A percentile compares a stretch with the other conserved stretches of the same genome.
These are phyloP conservation scores for Saguinus midas DNA, from an alignment of 2,113 vertebrate species.

Conservation along the genomic window DNA sequence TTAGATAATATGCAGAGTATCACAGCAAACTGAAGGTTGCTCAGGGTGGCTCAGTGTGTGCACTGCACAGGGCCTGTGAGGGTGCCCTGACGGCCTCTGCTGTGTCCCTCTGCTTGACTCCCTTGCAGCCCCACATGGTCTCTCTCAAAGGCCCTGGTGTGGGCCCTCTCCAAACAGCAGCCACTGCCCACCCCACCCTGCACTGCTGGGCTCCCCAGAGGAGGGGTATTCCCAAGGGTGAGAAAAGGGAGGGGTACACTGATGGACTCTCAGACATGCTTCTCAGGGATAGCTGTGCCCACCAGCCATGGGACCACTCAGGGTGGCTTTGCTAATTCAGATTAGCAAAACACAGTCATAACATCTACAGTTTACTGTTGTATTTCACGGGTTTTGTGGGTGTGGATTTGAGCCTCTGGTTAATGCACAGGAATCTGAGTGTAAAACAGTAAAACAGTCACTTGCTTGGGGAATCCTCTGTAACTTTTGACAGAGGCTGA, in stretches of 20 bases:
- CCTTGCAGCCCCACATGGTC: background rate
- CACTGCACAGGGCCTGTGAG: fast-evolving
- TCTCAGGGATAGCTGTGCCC: background rate
- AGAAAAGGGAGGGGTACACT: background rate
- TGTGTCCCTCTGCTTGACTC: no score
- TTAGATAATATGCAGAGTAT: fast-evolving
- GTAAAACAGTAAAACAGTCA: fast-evolving
- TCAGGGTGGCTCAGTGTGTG: fast-evolving
- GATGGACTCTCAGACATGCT: background rate
- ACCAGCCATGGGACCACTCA: fast-evolving
- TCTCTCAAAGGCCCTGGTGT: no score
- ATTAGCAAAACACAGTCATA: no score
- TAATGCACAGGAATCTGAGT: fast-evolving
- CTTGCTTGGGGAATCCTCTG: fast-evolving
- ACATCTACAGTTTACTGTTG: background rate
- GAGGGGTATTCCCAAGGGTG: fast-evolving
- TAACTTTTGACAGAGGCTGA: background rate
- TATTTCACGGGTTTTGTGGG: background rate
- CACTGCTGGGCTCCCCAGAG: no score
- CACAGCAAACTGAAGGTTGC: fast-evolving
- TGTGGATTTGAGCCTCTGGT: no score
- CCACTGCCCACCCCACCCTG: background rate
- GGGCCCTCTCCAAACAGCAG: fast-evolving
- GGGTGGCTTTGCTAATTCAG: background rate
- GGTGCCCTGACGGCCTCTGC: background rate